Evolutionary conservation across 1,140 invertebrate species (phyloP).

Genomic region (Drosophila novamexicana): DNA sequence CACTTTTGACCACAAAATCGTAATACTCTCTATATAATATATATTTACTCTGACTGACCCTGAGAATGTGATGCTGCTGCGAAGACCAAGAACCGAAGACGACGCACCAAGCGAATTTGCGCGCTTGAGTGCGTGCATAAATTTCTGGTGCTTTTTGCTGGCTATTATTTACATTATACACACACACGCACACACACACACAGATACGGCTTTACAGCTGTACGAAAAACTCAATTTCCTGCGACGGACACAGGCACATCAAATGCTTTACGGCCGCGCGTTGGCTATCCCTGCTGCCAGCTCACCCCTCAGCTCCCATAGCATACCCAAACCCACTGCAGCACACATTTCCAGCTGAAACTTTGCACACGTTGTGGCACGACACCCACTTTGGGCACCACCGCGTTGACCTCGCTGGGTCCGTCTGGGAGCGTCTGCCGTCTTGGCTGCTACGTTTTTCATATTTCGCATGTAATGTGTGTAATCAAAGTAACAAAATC

Average conservation of each 20-base stretch:
- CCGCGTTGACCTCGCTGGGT: slow-evolving; percentile 50
- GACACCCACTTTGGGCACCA: slow-evolving; percentile 14
- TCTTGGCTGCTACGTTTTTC: slow-evolving; percentile 66
- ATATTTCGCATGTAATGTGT: slow-evolving; percentile 82
- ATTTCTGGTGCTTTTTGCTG: slow-evolving; percentile 46
- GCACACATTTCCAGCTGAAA: slow-evolving; percentile 49
- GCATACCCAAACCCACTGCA: not conserved
- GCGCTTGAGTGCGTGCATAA: slow-evolving; percentile 65
- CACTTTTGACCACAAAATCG: not conserved
- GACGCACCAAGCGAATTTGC: slow-evolving; percentile 46
- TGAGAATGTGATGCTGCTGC: slow-evolving; percentile 47
- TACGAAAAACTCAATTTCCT: slow-evolving; percentile 80
- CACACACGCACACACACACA: slow-evolving; percentile 23
- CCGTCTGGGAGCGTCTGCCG: slow-evolving; percentile 47
- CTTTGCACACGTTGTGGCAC: slow-evolving; percentile 73
- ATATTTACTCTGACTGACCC: slow-evolving; percentile 49
- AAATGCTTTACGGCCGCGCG: slow-evolving; percentile 67
- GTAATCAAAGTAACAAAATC: slow-evolving; percentile 83
- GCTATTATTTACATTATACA: slow-evolving; percentile 56
- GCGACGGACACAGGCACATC: slow-evolving; percentile 60
- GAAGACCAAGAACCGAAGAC: slow-evolving; percentile 31
- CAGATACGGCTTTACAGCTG: slow-evolving; percentile 46
- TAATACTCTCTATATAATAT: not conserved
- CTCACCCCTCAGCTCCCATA: not conserved
- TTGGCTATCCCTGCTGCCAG: not conserved